Base-by-base conservation (phyloP, 2,113 vertebrate genomes). In the Castor canadensis region DNA sequence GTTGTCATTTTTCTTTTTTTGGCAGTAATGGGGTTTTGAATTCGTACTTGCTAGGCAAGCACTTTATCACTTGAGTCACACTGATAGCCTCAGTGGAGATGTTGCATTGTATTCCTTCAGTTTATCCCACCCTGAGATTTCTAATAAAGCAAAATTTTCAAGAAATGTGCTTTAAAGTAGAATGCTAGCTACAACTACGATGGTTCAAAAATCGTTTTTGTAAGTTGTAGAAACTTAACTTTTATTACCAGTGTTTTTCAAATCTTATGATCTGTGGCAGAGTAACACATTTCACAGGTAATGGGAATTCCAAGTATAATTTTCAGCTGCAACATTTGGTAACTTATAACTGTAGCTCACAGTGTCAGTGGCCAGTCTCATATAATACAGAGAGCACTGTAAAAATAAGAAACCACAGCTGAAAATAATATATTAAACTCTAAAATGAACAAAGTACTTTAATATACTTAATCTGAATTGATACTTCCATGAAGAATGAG, bases 141-240 rank as follows among this genome's bases (percentile, higher is more conserved):
- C n/a, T 89, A 72, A 86, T n/a, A 69, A 1, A 85, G 38, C 30
- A 47, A 69, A 10, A 83, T 87, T 81, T 19, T 54, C 40, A 62
- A 91, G n/a, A 93, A 69, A 93, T 64, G 10, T 64, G 26, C n/a
- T 93, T 84, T 10, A 79, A 95, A 87, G 52, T 10, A 85, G 71
- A 95, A 73, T 32, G 20, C 7, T 43, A n/a, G 58, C 40, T 56
- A 7, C 64, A 94, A 62, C 67, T 64, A 22, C 2, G 67, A 80
- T 32, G 10, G 62, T 79, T 58, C 40, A 80, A 77, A 90, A 82
- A 45, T n/a, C 6, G 91, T 67, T 52, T 38, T 52, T 80, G 54
- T 0, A 69, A 0, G 35, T 62, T 49, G 76, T 64, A 52, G 30
- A 58, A 92, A 72, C 16, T 38, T 80, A 5, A n/a, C 38, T 90